Evolutionary conservation across 1,140 invertebrate species (phyloP).

Genomic region (Heterodera schachtii): DNA sequence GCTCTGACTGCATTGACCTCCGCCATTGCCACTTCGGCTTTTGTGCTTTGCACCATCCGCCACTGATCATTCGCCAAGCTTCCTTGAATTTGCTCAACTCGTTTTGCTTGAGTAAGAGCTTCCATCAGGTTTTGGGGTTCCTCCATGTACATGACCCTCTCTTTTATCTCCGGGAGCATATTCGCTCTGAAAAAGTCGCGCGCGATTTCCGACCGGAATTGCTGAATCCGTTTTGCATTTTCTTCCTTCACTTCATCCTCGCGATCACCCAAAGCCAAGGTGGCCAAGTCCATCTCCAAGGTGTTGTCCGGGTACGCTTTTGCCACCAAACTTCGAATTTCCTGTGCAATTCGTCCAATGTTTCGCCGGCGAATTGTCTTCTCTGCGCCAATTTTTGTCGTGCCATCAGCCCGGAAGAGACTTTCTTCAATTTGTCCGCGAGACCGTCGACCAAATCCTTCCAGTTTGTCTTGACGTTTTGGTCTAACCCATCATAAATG

Average conservation of each 20-base stretch:
- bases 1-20: constrained; percentile 5
- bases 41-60: not conserved
- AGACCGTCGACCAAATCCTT: not conserved
- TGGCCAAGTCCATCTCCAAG: not conserved
- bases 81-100: constrained; percentile 2
- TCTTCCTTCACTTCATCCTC: not conserved
- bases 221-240: not conserved
- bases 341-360: constrained; percentile 6
- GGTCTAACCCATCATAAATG: not conserved
- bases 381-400: not conserved
- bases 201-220: not conserved
- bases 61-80: not conserved
- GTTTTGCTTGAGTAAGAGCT: not conserved
- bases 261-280: not conserved
- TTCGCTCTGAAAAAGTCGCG: not conserved
- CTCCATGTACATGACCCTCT: not conserved
- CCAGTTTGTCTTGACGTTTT: not conserved
- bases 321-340: not conserved
- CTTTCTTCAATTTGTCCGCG: not conserved
- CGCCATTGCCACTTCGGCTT: not conserved
- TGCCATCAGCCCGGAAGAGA: not conserved
- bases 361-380: not conserved
- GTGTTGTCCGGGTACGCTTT: not conserved
- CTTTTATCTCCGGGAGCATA: not conserved
- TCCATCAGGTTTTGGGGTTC: not conserved